Conservation (phyloP, 2,797 vertebrate species). For the Nyctalus aviator region DNA sequence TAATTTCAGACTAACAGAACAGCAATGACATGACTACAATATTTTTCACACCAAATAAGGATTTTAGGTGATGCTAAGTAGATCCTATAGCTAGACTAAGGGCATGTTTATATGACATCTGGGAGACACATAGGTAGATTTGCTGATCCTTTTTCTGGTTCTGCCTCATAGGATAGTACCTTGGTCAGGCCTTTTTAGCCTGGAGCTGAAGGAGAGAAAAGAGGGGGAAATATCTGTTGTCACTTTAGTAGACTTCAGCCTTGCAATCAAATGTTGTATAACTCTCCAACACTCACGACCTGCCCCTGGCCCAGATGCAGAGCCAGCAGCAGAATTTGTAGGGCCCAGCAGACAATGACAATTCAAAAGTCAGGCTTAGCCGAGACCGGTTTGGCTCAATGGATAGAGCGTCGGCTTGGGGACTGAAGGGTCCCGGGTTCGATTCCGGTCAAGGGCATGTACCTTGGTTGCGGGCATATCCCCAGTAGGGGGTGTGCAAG, state of each 20-base stretch:
- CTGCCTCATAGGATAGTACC: neutral
- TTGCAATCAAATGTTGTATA: neutral
- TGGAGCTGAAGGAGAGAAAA: neutral
- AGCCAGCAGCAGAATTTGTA: neutral
- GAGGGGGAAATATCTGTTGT: neutral
- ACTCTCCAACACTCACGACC: neutral
- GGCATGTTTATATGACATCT: neutral
- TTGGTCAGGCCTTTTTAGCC: neutral
- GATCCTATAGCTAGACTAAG: neutral
- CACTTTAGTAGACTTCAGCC: neutral
- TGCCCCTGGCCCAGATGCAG: neutral
- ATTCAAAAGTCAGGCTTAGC: neutral
- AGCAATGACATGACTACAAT: neutral
- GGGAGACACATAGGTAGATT: neutral
- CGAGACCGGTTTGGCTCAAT: too few species aligned
- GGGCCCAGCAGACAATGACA: neutral
- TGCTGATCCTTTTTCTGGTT: neutral
- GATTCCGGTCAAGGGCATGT: too few species aligned
- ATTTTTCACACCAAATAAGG: neutral
- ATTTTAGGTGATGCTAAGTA: neutral
- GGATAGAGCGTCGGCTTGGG: too few species aligned
- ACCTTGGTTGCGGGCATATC: too few species aligned
- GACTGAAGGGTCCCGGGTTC: too few species aligned
- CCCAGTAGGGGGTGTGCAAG: too few species aligned
- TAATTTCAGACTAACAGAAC: neutral